phyloP scores from a whole-genome alignment of 1,140 invertebrate genomes.

The Heterodera carotae region DNA sequence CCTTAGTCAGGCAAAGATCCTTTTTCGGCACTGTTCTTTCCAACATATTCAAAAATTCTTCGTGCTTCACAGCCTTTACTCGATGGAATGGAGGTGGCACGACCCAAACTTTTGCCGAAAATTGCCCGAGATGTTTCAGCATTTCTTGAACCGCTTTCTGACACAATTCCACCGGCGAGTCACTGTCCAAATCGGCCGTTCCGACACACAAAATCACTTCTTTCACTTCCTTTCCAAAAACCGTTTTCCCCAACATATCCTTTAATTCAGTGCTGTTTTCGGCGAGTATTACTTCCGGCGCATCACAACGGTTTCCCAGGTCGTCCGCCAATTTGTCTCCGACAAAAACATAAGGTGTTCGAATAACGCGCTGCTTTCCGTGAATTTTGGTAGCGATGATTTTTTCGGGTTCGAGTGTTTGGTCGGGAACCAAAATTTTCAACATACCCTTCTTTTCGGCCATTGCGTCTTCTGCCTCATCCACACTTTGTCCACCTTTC shows the following conservation, averaged over 20 bases:
- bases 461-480: too few relatives aligned
- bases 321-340: neutral
- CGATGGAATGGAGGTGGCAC: neutral
- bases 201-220: neutral
- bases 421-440: too few relatives aligned
- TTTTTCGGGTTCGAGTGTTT: neutral
- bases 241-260: neutral
- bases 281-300: neutral
- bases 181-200: neutral
- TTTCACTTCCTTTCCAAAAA: neutral
- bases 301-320: neutral
- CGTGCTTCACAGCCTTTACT: neutral
- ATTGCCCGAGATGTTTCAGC: neutral
- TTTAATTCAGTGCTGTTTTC: too few relatives aligned
- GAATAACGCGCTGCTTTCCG: neutral
- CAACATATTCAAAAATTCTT: neutral
- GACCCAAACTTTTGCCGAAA: neutral
- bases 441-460: too few relatives aligned
- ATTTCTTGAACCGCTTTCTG: neutral
- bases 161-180: neutral
- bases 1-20: neutral
- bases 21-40: neutral
- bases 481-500: too few relatives aligned
- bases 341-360: neutral
- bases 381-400: neutral